Evolutionary conservation across 2,888 invertebrate genomes (phyloP).

Genomic region (Xanthia togata): DNA sequence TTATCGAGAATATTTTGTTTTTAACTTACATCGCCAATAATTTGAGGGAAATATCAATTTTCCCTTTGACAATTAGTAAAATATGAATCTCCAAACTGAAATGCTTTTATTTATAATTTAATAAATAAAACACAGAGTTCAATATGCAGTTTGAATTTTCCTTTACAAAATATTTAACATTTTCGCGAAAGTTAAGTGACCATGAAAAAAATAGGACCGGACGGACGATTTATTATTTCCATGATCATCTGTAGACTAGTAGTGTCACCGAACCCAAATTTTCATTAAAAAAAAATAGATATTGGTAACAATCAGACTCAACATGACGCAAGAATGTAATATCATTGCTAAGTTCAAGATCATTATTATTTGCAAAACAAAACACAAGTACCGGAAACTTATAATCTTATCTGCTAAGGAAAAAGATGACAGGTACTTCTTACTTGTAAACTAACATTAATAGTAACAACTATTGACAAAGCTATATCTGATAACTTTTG

Average conservation of each 20-base stretch:
- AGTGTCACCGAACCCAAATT: background rate
- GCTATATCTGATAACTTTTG: background rate
- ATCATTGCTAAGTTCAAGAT: background rate
- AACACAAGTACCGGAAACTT: background rate
- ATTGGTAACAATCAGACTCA: no score
- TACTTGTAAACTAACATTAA: background rate
- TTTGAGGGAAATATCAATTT: background rate
- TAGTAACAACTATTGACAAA: constrained; percentile 9
- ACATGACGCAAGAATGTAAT: background rate
- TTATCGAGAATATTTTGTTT: background rate
- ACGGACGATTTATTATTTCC: background rate
- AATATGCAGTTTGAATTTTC: background rate
- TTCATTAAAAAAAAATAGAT: background rate
- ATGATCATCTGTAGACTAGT: background rate
- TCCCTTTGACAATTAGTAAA: constrained; percentile 5
- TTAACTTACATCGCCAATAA: background rate
- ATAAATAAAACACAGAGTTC: background rate
- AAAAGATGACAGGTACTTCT: background rate
- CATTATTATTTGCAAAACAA: constrained; percentile 7
- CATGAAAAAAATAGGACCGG: background rate
- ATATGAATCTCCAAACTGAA: constrained; percentile 2
- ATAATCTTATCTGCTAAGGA: constrained; percentile 12
- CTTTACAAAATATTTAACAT: background rate
- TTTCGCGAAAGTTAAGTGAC: background rate
- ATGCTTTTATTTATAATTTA: background rate